Conservation (phyloP, 2,113 vertebrate species). For the Pelecanoides urinatrix region DNA sequence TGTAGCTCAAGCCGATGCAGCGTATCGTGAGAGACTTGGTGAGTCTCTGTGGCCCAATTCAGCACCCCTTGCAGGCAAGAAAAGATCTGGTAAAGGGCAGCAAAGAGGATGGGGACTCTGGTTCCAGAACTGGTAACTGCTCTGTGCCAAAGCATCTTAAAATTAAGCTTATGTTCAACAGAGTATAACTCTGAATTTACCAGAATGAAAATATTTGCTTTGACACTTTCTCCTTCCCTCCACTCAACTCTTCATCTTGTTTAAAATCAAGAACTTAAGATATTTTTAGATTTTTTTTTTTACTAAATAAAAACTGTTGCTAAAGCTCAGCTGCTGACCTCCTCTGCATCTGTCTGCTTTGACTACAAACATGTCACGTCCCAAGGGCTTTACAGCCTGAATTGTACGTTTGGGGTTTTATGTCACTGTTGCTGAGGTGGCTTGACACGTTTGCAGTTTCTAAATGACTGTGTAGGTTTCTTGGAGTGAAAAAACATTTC, state of each 20-base stretch:
- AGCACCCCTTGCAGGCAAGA: not conserved
- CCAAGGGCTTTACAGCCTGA: not conserved
- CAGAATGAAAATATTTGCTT: not conserved
- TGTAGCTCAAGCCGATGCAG: not conserved
- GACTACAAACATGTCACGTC: not conserved
- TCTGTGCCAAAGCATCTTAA: not conserved
- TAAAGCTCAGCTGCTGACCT: not conserved
- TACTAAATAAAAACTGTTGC: not conserved
- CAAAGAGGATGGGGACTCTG: not conserved
- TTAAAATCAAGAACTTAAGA: not conserved
- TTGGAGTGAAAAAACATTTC: not conserved
- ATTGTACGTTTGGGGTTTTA: not conserved
- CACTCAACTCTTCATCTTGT: not conserved
- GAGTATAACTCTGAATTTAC: not conserved
- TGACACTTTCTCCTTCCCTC: not conserved
- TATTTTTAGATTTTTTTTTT: not conserved
- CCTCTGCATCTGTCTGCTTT: not conserved
- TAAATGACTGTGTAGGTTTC: not conserved
- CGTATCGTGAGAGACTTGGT: rapidly evolving
- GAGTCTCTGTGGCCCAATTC: not conserved
- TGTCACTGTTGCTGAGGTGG: not conserved
- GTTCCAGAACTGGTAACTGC: not conserved
- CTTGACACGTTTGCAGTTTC: not conserved
- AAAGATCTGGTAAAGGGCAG: not conserved
- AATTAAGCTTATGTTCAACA: not conserved